These are phyloP conservation scores for Rynchops niger DNA, from an alignment of 2,113 vertebrate genomes.

Conservation along the genomic window DNA sequence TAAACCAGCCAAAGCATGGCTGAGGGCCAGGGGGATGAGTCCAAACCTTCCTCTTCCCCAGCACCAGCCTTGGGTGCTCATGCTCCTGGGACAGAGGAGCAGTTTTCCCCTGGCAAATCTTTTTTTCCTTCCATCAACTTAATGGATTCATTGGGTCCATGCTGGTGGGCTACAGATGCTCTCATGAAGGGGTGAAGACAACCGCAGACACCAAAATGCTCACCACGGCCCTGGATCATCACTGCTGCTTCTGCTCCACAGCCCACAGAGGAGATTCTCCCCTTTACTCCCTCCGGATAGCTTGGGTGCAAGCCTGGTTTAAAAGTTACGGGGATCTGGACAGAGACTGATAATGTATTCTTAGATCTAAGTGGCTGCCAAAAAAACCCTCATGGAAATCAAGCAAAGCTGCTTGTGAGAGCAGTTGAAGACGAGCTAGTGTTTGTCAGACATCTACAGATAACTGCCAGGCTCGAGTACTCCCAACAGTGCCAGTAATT, in stretches of 20 bases:
- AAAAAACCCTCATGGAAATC: background rate
- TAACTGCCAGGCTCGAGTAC: background rate
- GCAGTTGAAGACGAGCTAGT: background rate
- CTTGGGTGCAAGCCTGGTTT: background rate
- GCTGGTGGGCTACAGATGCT: background rate
- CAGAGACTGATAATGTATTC: conserved; percentile 5
- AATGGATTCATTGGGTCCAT: rapidly evolving
- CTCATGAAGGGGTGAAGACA: background rate
- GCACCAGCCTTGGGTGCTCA: background rate
- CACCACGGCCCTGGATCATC: background rate
- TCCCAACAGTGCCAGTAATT: background rate
- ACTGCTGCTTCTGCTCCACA: background rate
- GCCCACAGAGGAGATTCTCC: background rate
- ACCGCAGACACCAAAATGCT: background rate
- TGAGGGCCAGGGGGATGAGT: background rate
- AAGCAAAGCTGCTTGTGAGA: conserved; percentile 16
- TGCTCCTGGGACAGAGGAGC: background rate
- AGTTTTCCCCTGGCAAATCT: background rate
- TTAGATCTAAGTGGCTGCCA: conserved; percentile 12
- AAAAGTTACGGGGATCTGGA: background rate
- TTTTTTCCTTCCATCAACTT: background rate
- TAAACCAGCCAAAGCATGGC: background rate
- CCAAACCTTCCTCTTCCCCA: background rate
- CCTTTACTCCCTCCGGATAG: background rate
- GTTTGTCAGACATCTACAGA: conserved; percentile 14